These are phyloP conservation scores for Cataglyphis hispanica DNA, from an alignment of 1,140 invertebrate species.

Conservation along the genomic window DNA sequence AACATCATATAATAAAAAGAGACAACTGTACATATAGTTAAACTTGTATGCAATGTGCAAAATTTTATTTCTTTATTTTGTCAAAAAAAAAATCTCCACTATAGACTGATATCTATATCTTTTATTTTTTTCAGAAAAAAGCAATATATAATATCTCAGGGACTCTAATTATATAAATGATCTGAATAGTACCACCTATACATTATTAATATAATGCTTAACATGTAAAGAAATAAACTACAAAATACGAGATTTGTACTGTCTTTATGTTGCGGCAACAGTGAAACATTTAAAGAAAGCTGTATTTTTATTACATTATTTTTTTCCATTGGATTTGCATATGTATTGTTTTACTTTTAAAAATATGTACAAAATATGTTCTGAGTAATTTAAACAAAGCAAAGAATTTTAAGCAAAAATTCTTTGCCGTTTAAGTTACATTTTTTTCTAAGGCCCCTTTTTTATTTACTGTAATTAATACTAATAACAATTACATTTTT, in stretches of 20 bases:
- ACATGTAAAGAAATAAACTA: constrained; percentile 20
- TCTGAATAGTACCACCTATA: not conserved
- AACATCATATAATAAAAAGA: not conserved
- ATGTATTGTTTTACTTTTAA: constrained; percentile 59
- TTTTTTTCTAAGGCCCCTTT: constrained; percentile 73
- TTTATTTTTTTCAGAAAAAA: not conserved
- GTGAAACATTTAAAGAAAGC: constrained; percentile 62
- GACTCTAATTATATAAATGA: not conserved
- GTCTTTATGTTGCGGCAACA: not conserved
- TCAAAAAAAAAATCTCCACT: not conserved
- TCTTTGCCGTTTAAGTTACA: constrained; percentile 68
- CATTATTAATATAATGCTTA: not conserved
- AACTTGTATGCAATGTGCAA: not conserved
- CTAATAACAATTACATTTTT: constrained; percentile 67
- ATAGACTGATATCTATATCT: not conserved
- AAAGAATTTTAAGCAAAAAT: constrained; percentile 67
- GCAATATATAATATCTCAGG: not conserved
- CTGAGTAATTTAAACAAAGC: constrained; percentile 65
- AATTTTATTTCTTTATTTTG: constrained; percentile 4
- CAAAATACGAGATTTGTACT: not conserved
- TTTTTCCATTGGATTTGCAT: constrained; percentile 54
- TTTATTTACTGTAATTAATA: constrained; percentile 72
- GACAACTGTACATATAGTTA: not conserved
- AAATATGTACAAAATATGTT: constrained; percentile 71
- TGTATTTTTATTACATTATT: constrained; percentile 58